A percentile compares a stretch with the other conserved stretches of the same genome.
Evolutionary conservation across 2,113 vertebrate genomes (phyloP).

Genomic region (Perca fluviatilis): DNA sequence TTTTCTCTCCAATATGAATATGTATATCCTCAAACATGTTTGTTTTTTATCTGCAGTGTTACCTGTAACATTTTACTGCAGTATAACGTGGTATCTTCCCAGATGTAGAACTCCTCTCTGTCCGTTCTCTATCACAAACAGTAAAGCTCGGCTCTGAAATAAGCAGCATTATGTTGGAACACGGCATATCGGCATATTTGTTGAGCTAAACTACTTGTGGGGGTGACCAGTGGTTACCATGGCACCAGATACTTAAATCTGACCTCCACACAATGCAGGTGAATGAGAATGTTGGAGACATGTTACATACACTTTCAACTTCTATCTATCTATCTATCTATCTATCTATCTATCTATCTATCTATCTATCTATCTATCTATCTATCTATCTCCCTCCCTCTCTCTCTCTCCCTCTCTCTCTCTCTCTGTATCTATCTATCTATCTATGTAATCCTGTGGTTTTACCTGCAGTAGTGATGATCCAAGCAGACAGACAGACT

Average conservation of each 20-base stretch:
- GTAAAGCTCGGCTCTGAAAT: neutral
- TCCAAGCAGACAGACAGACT: slow-evolving; percentile 40
- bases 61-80: neutral
- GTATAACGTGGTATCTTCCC: neutral
- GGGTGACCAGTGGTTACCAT: neutral
- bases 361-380: slow-evolving; percentile 30
- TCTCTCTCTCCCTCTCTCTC: neutral
- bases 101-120: neutral
- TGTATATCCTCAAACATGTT: neutral
- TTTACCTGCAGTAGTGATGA: slow-evolving; percentile 59
- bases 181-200: neutral
- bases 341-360: slow-evolving; percentile 40
- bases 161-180: neutral
- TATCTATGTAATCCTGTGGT: neutral
- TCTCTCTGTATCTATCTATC: no score
- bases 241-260: neutral
- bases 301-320: no score
- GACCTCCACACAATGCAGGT: neutral
- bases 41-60: neutral
- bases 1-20: neutral
- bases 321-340: slow-evolving; percentile 11
- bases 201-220: neutral
- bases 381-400: no score
- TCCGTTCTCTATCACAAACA: neutral
- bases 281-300: no score